Evolutionary conservation across 2,797 vertebrate genomes (phyloP), one percentile per base, ranked within the genome.

Genomic region (Sciaenops ocellatus): DNA sequence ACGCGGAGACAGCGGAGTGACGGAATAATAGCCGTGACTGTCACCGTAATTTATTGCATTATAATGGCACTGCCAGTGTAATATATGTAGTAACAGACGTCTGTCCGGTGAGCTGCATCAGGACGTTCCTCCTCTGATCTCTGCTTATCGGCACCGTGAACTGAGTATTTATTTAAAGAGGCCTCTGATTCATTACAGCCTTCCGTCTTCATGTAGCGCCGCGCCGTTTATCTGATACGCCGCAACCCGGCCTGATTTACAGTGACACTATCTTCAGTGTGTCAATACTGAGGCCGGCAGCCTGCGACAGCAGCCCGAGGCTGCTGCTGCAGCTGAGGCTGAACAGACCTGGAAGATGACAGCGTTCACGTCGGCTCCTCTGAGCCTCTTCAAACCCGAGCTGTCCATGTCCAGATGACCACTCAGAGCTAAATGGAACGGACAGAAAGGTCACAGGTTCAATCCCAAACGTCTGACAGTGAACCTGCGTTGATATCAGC

Each of bases 1-100:
- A 38, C 71, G 56, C 3, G 0, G 65, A 75, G 55, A 79, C 72
- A 76, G 69, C 34, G 73, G 61, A 65, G 5, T 46, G 41, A 85
- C 70, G 66, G 75, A 74, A 76, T 67, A 90, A 90, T 82, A 60
- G 69, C 67, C 24, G 5, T 67, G 78, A 73, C 30, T 83, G 70
- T 78, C 78, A 78, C 38, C 1, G 10, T 78, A 63, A 87, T 85
- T 78, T 63, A 86, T 41, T 68, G 57, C 59, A 61, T 65, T 74
- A 57, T 76, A 78, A 82, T 51, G 44, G 50, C 20, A 26, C 48
- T 38, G 73, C 42, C 54, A 72, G 41, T 57, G 6, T 77, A 67
- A 81, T 70, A 30, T 50, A 75, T 84, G 57, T 56, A 51, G 44
- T 34, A 34, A 28, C 38, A 65, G 75, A 78, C 24, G 3, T 24